phyloP scores from a whole-genome alignment of 2,888 invertebrate genomes.

The Dendrolimus pini region DNA sequence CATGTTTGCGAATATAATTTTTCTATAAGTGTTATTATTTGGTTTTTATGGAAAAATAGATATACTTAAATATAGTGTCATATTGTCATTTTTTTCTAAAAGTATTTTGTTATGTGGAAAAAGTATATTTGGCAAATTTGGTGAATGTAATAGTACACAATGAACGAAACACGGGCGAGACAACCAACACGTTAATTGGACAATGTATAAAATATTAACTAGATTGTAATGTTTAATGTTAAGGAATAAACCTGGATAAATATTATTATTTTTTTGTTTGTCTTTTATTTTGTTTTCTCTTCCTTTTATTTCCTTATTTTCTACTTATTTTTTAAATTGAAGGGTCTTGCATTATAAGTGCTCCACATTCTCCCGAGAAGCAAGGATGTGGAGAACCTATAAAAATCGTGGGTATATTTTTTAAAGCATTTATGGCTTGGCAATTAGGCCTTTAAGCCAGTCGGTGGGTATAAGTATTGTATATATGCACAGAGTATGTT shows the following conservation, averaged over 20 bases:
- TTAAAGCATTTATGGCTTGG: too few species aligned
- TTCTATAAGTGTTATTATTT: slow-evolving; percentile 8
- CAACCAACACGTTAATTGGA: slow-evolving; percentile 57
- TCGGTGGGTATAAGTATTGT: too few species aligned
- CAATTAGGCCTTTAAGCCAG: too few species aligned
- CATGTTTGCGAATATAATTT: slow-evolving; percentile 24
- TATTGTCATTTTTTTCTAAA: background rate
- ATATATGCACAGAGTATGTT: too few species aligned
- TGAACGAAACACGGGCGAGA: slow-evolving; percentile 43
- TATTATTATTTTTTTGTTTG: slow-evolving; percentile 65
- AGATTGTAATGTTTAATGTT: slow-evolving; percentile 66
- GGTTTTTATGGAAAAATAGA: background rate
- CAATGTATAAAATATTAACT: slow-evolving; percentile 73
- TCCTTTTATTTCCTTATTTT: slow-evolving; percentile 17
- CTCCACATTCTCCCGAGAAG: too few species aligned
- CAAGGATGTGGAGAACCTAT: too few species aligned
- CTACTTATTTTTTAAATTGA: background rate
- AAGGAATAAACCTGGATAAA: slow-evolving; percentile 75
- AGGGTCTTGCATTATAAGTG: too few species aligned
- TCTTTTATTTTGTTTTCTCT: slow-evolving; percentile 49
- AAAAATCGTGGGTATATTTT: too few species aligned
- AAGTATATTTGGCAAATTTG: background rate
- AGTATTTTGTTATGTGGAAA: background rate
- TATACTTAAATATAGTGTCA: background rate
- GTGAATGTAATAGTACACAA: slow-evolving; percentile 37